Conservation (phyloP, 2,888 invertebrate genomes). For the Spialia ferax region DNA sequence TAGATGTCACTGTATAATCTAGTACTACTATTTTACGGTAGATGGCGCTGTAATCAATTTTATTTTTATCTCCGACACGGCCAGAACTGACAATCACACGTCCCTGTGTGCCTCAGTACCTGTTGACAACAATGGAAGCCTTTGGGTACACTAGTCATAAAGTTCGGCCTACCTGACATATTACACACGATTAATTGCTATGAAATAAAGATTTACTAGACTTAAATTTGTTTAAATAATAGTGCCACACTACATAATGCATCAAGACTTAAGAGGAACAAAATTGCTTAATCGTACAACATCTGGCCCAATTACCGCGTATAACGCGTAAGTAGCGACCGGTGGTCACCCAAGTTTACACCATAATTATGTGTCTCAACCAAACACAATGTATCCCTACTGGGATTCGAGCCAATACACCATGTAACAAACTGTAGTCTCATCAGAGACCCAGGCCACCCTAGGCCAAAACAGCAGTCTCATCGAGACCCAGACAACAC, state of each 20-base stretch:
- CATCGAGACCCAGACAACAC: neutral
- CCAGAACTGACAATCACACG: constrained; percentile 17
- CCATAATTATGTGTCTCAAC: neutral
- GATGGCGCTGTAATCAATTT: neutral
- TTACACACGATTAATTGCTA: too few relatives aligned
- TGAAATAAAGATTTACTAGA: too few relatives aligned
- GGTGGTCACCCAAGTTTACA: neutral
- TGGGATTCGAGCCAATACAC: too few relatives aligned
- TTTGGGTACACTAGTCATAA: neutral
- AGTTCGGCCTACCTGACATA: neutral
- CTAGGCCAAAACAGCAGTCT: neutral
- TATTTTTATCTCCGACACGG: constrained; percentile 1
- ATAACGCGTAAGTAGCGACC: neutral
- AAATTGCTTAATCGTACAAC: neutral
- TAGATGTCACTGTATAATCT: neutral
- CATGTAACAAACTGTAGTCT: neutral
- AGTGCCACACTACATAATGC: neutral
- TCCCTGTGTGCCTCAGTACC: constrained; percentile 7
- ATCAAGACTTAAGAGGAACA: too few relatives aligned
- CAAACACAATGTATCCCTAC: too few relatives aligned
- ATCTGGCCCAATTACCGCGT: neutral
- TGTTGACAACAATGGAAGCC: neutral
- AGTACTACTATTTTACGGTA: neutral
- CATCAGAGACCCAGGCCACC: neutral
- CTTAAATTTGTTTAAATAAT: neutral